These are phyloP conservation scores for Ylistrum balloti DNA, from an alignment of 1,140 invertebrate species.

Conservation along the genomic window DNA sequence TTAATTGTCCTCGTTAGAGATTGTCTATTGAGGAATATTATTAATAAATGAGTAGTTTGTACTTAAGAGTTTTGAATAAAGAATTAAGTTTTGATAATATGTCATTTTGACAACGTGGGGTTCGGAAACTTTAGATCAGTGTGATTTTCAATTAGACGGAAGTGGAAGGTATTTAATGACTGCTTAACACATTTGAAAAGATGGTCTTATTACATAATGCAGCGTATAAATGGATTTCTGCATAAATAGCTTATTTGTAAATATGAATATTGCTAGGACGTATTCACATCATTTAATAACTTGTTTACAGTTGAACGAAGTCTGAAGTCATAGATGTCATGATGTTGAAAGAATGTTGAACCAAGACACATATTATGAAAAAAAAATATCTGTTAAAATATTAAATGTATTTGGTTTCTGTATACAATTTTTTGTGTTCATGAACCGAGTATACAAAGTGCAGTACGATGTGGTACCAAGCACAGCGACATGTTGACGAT, in stretches of 20 bases:
- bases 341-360: not conserved
- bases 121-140: not conserved
- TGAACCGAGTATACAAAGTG: not conserved
- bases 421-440: not conserved
- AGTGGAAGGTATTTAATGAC: not conserved
- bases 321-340: conserved; percentile 14
- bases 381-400: not conserved
- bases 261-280: not conserved
- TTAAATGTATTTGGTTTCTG: not conserved
- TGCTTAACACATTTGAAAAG: not conserved
- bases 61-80: not conserved
- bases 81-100: not conserved
- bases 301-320: not conserved
- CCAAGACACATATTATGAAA: not conserved
- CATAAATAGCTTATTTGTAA: not conserved
- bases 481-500: not conserved
- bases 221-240: not conserved
- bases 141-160: not conserved
- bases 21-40: not conserved
- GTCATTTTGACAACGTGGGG: not conserved
- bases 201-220: not conserved
- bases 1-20: not conserved
- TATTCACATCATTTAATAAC: not conserved
- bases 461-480: not conserved
- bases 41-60: not conserved